Conservation (phyloP, 2,888 invertebrate genomes). For the Athrips mouffetella region DNA sequence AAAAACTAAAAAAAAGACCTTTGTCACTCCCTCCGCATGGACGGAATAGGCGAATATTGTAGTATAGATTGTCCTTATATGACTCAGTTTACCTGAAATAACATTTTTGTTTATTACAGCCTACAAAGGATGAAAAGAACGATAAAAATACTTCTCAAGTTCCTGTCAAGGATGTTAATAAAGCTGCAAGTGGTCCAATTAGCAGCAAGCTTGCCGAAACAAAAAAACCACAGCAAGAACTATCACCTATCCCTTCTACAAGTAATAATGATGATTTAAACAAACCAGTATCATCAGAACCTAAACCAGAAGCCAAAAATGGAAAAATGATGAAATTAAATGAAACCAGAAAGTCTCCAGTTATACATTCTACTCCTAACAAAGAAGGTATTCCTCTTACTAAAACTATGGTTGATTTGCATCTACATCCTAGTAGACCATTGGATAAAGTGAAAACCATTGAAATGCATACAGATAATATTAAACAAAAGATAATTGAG, state of each 20-base stretch:
- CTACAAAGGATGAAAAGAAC: slow-evolving; percentile 45
- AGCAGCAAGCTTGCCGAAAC: slow-evolving; percentile 46
- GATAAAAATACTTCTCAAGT: slow-evolving; percentile 46
- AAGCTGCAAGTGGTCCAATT: slow-evolving; percentile 44
- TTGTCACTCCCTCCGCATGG: too few relatives aligned
- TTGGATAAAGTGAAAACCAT: slow-evolving; percentile 68
- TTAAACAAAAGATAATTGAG: slow-evolving; percentile 38
- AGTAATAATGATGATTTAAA: slow-evolving; percentile 38
- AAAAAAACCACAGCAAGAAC: slow-evolving; percentile 39
- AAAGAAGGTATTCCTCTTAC: slow-evolving; percentile 69
- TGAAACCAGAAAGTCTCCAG: slow-evolving; percentile 65
- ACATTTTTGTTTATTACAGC: slow-evolving; percentile 45
- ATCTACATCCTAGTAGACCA: slow-evolving; percentile 63
- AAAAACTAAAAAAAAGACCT: too few relatives aligned
- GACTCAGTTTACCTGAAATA: too few relatives aligned
- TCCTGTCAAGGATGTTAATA: slow-evolving; percentile 53
- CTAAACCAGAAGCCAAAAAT: slow-evolving; percentile 56
- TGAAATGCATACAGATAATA: slow-evolving; percentile 64
- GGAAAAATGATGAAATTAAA: slow-evolving; percentile 62
- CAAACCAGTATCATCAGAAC: slow-evolving; percentile 39
- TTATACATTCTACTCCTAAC: slow-evolving; percentile 68
- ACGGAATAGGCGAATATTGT: too few relatives aligned
- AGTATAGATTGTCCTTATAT: too few relatives aligned
- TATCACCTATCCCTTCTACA: slow-evolving; percentile 25
- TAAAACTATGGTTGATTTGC: slow-evolving; percentile 69